A percentile compares a stretch with the other conserved stretches of the same genome.
Evolutionary conservation across 2,797 vertebrate genomes (phyloP).

Genomic region (Lutjanus campechanus): DNA sequence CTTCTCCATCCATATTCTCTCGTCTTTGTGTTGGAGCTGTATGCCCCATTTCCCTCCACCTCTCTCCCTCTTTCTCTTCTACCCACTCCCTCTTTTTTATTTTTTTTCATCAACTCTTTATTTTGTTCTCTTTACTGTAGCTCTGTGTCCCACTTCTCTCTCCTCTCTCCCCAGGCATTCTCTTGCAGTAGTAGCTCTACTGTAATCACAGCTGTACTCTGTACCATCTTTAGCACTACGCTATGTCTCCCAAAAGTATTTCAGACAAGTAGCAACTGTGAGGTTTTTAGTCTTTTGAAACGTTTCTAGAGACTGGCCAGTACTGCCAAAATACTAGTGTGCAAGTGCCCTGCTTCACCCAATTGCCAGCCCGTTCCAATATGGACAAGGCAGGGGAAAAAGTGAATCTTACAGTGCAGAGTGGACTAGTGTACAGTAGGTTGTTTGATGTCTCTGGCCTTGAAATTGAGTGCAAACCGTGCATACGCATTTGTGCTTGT

Average conservation of each 20-base stretch:
- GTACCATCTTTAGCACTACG: slow-evolving; percentile 13
- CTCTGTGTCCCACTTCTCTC: slow-evolving; percentile 35
- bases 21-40: background rate
- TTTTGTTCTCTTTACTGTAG: slow-evolving; percentile 27
- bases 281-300: background rate
- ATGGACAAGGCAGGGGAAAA: background rate
- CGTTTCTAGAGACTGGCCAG: background rate
- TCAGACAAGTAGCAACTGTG: background rate
- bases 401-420: background rate
- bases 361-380: background rate
- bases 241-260: background rate
- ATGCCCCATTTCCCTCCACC: background rate
- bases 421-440: background rate
- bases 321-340: background rate
- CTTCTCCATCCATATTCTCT: background rate
- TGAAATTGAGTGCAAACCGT: background rate
- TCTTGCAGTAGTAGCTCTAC: slow-evolving; percentile 31
- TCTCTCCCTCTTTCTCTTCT: background rate
- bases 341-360: background rate
- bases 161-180: slow-evolving; percentile 23
- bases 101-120: slow-evolving; percentile 28
- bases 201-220: slow-evolving; percentile 58
- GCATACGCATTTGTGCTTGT: background rate
- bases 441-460: background rate
- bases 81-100: background rate